Conservation (phyloP, 2,888 invertebrate species). For the Syritta pipiens region DNA sequence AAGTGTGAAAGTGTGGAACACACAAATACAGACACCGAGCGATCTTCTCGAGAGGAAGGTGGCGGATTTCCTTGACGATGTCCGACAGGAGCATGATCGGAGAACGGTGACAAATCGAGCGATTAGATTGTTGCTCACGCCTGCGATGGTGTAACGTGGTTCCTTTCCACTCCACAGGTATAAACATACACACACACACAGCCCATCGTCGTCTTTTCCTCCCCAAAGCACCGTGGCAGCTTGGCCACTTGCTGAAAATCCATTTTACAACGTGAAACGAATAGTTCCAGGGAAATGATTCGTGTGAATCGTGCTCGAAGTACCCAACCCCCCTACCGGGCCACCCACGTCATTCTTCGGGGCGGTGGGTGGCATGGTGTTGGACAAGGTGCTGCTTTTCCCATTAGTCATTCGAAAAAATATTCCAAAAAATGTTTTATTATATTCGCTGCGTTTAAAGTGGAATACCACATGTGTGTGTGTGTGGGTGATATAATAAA, state of each 20-base stretch:
- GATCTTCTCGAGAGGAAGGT: too few species aligned
- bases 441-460: conserved; percentile 59
- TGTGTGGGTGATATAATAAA: conserved; percentile 46
- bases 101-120: conserved; percentile 49
- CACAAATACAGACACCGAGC: too few species aligned
- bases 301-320: conserved; percentile 56
- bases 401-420: conserved; percentile 63
- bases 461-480: conserved; percentile 21
- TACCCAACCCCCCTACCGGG: background rate
- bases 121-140: conserved; percentile 34
- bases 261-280: conserved; percentile 61
- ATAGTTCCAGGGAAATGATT: conserved; percentile 64
- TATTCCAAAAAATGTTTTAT: conserved; percentile 60
- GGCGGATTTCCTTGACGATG: too few species aligned
- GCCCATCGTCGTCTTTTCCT: background rate
- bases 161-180: background rate
- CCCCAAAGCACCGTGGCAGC: conserved; percentile 54
- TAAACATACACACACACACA: background rate
- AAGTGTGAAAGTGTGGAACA: too few species aligned
- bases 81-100: conserved; percentile 20
- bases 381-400: conserved; percentile 66
- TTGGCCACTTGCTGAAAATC: conserved; percentile 52
- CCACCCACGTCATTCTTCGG: background rate
- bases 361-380: conserved; percentile 9
- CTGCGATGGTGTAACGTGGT: background rate